Percentiles rank a stretch among this genome's conserved stretches.
Evolutionary conservation across 2,888 invertebrate species (phyloP).

Genomic region (Conus canariensis): DNA sequence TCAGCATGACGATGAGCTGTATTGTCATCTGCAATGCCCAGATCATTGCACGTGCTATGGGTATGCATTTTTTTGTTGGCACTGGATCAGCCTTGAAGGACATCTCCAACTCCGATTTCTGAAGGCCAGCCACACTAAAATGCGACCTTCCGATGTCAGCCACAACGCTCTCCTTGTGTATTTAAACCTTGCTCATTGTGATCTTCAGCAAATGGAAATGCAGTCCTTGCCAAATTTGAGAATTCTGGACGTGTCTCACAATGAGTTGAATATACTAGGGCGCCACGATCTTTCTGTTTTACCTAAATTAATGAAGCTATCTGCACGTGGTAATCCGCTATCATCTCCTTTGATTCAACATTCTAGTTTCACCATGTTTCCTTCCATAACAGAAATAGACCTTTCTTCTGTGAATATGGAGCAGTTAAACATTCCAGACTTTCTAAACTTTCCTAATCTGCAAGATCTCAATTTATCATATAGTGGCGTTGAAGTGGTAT

Average conservation of each 20-base stretch:
- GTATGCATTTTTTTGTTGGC: background rate
- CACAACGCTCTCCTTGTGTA: background rate
- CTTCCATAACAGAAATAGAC: background rate
- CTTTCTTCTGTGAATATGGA: background rate
- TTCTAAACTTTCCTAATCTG: slow-evolving; percentile 9
- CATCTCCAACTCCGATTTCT: background rate
- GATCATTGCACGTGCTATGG: background rate
- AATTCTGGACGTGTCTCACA: background rate
- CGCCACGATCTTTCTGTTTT: background rate
- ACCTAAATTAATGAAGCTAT: background rate
- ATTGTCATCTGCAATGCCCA: background rate
- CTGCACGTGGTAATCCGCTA: background rate
- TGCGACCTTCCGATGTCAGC: background rate
- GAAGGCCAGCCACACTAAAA: background rate
- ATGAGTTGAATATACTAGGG: background rate
- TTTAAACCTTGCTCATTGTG: background rate
- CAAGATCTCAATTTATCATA: background rate
- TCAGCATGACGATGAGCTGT: slow-evolving; percentile 29
- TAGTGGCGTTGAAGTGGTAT: background rate
- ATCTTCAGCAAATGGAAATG: background rate
- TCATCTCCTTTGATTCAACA: background rate
- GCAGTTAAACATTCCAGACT: background rate
- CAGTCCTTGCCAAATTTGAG: background rate
- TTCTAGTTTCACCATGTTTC: background rate
- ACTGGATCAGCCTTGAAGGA: background rate